Conservation (phyloP, 2,113 vertebrate genomes). For the Lucifuga dentata region DNA sequence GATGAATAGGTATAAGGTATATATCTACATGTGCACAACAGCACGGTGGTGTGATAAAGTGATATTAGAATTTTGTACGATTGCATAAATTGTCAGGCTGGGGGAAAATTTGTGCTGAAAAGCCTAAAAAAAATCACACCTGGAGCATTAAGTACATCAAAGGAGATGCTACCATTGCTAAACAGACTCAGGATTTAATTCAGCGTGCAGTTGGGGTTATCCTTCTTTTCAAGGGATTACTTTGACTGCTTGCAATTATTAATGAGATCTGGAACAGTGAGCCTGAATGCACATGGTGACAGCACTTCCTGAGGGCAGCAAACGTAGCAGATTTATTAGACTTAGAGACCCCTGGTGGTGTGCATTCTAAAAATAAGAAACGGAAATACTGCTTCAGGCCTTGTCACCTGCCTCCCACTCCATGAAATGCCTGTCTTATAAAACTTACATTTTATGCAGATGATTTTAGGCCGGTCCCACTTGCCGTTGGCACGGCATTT, state of each 20-base stretch:
- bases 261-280: constrained; percentile 51
- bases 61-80: too few relatives aligned
- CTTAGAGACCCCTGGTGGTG: background rate
- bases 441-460: constrained; percentile 94
- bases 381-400: constrained; percentile 12
- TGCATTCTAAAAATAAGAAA: constrained; percentile 44
- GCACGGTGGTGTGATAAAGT: too few relatives aligned
- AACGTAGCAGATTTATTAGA: constrained; percentile 16
- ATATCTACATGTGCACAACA: too few relatives aligned
- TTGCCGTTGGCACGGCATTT: constrained; percentile 92
- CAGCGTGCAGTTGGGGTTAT: constrained; percentile 7
- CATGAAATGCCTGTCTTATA: background rate
- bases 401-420: background rate
- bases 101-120: constrained; percentile 17
- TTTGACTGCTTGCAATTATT: constrained; percentile 61
- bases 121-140: constrained; percentile 11
- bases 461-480: constrained; percentile 93
- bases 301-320: constrained; percentile 41
- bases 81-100: constrained; percentile 12
- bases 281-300: constrained; percentile 48
- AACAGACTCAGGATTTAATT: constrained; percentile 51
- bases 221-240: background rate
- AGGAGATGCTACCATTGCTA: constrained; percentile 44
- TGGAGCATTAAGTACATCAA: constrained; percentile 57
- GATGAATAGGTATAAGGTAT: too few relatives aligned